phyloP scores from a whole-genome alignment of 2,888 invertebrate species.

The Eucera pruinosa region DNA sequence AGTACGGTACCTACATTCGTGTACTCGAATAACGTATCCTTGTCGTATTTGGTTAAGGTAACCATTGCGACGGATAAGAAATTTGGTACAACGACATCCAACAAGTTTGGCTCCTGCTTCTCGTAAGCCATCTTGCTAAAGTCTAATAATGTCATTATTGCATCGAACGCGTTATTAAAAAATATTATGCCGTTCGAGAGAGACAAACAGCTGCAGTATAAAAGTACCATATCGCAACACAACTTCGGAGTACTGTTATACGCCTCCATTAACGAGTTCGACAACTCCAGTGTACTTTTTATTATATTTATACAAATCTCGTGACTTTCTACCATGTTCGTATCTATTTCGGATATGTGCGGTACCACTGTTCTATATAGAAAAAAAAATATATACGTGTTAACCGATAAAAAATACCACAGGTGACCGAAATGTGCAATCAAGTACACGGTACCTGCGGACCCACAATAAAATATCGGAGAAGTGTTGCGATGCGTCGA shows the following conservation, averaged over 20 bases:
- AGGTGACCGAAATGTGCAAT: no score
- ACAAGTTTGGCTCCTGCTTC: slow-evolving; percentile 57
- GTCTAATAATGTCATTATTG: slow-evolving; percentile 58
- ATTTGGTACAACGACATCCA: slow-evolving; percentile 59
- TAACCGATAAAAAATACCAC: not conserved
- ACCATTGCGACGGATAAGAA: slow-evolving; percentile 66
- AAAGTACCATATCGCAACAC: slow-evolving; percentile 67
- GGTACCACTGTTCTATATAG: slow-evolving; percentile 38
- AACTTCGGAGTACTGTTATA: slow-evolving; percentile 62
- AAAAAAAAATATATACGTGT: not conserved
- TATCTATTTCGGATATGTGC: slow-evolving; percentile 14
- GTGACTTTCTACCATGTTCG: slow-evolving; percentile 27
- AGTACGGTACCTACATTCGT: slow-evolving; percentile 62
- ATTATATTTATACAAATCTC: slow-evolving; percentile 56
- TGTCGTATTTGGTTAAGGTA: slow-evolving; percentile 51
- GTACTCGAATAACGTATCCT: slow-evolving; percentile 47
- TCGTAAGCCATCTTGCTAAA: slow-evolving; percentile 60
- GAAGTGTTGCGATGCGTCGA: slow-evolving; percentile 60
- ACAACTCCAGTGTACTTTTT: slow-evolving; percentile 59
- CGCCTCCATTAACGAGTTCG: slow-evolving; percentile 52
- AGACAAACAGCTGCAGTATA: slow-evolving; percentile 64
- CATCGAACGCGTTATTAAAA: slow-evolving; percentile 54
- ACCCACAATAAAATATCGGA: slow-evolving; percentile 61
- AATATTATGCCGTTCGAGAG: slow-evolving; percentile 62
- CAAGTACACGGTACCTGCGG: slow-evolving; percentile 49